Base-by-base conservation (phyloP, 2,888 invertebrate species). In the Polylopha cassiicola region DNA sequence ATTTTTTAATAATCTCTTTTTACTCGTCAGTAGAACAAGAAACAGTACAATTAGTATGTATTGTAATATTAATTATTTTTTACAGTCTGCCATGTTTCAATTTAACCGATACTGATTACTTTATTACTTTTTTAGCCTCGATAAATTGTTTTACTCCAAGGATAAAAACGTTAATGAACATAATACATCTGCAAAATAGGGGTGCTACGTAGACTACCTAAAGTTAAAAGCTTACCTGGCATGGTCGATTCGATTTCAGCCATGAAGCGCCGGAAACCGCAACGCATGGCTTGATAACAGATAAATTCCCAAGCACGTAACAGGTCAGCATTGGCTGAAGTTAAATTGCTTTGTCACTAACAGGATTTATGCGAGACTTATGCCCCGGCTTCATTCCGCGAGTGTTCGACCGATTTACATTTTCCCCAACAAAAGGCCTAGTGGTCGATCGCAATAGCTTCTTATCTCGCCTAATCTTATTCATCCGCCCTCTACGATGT, bases 321-420 rank as follows among this genome's bases (percentile, higher is more conserved):
- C 41, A 50, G 61, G 64, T 64, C 64, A 65, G 59, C 54, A 44
- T 46, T 49, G 51, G 52, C 44, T 50, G 43, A 69, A 73, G 69
- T 71, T 72, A 68, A 73, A 74, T 72, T 72, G 55, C 59, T 53
- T 55, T 58, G 53, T 61, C 56, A 55, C 61, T 58, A 60, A 65
- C 61, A 58, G 58, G 65, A 70, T 68, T 67, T 65, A 60, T 48
- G 43, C 33, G 32, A 32, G 37, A 23, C 30, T 31, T 22, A 34
- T 21, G 27, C 36, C 21, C 18, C 11, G 31, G 26, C 32, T 29
- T 21, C 15, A 44, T 36, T 31, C 41, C 41, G 41, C 30, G 36
- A 41, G 41, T 41, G 41, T 36, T 41, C 34, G 29, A 26, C 44
- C 54, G 52, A 71, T 73, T 70, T 70, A 65, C 67, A 73, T 74